Evolutionary conservation across 2,797 vertebrate species (phyloP).

Genomic region (Tolypeutes matacus): DNA sequence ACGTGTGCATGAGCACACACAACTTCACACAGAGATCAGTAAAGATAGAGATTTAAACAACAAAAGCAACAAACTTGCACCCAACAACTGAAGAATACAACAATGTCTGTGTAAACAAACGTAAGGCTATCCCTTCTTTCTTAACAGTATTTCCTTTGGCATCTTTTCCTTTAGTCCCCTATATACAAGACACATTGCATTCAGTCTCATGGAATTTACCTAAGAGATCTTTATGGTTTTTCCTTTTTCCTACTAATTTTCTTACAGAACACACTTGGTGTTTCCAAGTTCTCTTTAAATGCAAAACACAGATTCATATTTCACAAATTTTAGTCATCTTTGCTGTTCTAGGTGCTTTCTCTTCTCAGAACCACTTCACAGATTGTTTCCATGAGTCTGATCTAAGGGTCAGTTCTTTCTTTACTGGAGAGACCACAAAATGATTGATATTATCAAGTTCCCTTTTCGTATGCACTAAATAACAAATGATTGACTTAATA

Average conservation of each 20-base stretch:
- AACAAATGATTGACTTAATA: background rate
- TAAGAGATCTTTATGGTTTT: background rate
- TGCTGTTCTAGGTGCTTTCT: background rate
- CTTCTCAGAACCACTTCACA: background rate
- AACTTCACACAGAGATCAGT: background rate
- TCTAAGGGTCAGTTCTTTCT: background rate
- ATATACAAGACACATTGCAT: background rate
- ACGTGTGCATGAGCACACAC: background rate
- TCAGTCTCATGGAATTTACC: background rate
- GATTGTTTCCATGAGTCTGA: slow-evolving; percentile 5
- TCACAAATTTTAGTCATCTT: slow-evolving; percentile 53
- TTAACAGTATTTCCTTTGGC: background rate
- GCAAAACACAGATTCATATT: slow-evolving; percentile 58
- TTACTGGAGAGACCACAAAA: background rate
- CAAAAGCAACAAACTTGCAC: background rate
- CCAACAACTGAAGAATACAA: background rate
- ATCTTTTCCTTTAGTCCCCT: background rate
- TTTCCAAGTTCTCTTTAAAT: slow-evolving; percentile 70
- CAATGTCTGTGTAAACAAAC: background rate
- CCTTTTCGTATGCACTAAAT: background rate
- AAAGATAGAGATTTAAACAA: background rate
- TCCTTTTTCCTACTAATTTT: slow-evolving; percentile 52
- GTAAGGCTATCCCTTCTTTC: background rate
- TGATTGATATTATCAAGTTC: background rate
- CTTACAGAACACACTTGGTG: slow-evolving; percentile 46